A percentile compares a stretch with the other conserved stretches of the same genome.
phyloP scores from a whole-genome alignment of 2,113 vertebrate genomes.

The Bombycilla garrulus region DNA sequence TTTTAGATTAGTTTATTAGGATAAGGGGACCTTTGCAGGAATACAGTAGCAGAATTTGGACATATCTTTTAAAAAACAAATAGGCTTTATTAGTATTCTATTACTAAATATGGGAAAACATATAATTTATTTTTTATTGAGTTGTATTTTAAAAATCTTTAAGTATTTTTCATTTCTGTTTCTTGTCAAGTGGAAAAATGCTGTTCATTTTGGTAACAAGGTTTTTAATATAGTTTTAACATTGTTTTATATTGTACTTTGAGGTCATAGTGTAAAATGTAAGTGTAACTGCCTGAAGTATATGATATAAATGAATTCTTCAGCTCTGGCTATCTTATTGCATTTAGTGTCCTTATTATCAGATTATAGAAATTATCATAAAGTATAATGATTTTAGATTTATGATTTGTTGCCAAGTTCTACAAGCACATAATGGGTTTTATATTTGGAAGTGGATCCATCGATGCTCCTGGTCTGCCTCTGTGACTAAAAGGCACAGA shows the following conservation, averaged over 20 bases:
- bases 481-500: background rate
- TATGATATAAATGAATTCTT: background rate
- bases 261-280: background rate
- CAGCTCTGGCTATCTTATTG: background rate
- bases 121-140: background rate
- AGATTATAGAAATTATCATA: conserved; percentile 8
- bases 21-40: conserved; percentile 18
- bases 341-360: background rate
- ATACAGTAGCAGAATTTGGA: background rate
- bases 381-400: background rate
- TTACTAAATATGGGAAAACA: background rate
- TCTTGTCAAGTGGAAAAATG: background rate
- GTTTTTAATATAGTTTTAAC: background rate
- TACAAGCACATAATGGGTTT: background rate
- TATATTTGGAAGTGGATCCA: background rate
- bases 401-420: background rate
- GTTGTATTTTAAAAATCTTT: background rate
- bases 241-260: background rate
- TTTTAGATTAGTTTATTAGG: conserved; percentile 25
- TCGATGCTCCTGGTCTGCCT: background rate
- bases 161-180: background rate
- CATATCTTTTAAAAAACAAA: background rate
- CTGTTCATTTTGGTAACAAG: background rate
- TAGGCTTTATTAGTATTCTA: background rate
- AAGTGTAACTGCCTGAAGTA: background rate